Percentiles rank a stretch among this genome's conserved stretches.
These are phyloP conservation scores for Melitaea athalia DNA, from an alignment of 2,888 invertebrate genomes.

Conservation along the genomic window DNA sequence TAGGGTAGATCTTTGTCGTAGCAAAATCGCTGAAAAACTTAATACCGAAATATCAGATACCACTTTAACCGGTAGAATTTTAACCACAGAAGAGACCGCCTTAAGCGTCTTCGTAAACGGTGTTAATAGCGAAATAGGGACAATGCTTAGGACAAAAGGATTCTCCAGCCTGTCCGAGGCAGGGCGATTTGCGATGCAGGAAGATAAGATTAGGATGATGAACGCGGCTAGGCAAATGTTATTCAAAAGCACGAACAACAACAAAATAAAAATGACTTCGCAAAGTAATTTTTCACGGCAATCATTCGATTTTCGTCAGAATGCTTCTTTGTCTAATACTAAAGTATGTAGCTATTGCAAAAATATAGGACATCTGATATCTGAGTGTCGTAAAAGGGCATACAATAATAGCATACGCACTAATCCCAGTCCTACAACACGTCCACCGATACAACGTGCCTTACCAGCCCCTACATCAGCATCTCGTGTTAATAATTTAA, in stretches of 20 bases:
- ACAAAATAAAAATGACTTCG: background rate
- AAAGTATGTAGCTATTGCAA: constrained; percentile 32
- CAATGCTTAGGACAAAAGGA: constrained; percentile 38
- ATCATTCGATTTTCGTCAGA: too few species aligned
- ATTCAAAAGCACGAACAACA: constrained; percentile 6
- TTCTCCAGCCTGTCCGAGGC: constrained; percentile 7
- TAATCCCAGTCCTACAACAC: too few species aligned
- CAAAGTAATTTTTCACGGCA: background rate
- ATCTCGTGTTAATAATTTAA: too few species aligned
- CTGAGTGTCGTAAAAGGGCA: too few species aligned
- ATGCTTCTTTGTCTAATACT: background rate
- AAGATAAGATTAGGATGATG: constrained; percentile 33
- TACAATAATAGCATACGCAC: too few species aligned
- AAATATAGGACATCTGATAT: constrained; percentile 26
- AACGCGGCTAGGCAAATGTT: too few species aligned
- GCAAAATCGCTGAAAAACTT: too few species aligned
- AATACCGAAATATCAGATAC: constrained; percentile 36
- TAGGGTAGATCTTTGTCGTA: too few species aligned
- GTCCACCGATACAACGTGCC: too few species aligned
- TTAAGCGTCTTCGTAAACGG: constrained; percentile 45
- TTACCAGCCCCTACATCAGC: too few species aligned
- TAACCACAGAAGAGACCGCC: constrained; percentile 18
- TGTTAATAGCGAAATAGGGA: constrained; percentile 41
- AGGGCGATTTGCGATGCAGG: constrained; percentile 30
- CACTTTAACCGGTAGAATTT: constrained; percentile 30